phyloP scores from a whole-genome alignment of 2,888 invertebrate genomes.

The Crossocerus cetratus region DNA sequence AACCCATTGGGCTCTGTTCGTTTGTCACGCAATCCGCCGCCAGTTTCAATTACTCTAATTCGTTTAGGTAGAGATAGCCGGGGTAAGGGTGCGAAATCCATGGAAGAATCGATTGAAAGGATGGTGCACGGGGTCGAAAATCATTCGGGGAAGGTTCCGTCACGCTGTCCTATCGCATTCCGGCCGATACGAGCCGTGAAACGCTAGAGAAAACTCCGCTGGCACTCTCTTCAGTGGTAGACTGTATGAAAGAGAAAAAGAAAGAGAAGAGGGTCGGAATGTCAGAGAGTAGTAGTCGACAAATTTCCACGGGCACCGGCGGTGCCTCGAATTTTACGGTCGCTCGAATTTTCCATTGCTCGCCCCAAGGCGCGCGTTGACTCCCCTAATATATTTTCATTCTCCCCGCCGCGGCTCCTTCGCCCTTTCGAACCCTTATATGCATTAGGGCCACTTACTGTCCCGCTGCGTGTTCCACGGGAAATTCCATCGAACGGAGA shows the following conservation, averaged over 20 bases:
- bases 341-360: background rate
- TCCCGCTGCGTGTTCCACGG: too few species aligned
- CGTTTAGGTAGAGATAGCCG: too few species aligned
- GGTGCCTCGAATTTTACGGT: background rate
- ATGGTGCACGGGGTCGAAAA: too few species aligned
- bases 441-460: too few species aligned
- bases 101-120: too few species aligned
- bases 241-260: background rate
- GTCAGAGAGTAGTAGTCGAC: constrained; percentile 15
- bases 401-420: background rate
- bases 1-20: too few species aligned
- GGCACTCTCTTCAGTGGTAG: background rate
- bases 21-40: too few species aligned
- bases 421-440: background rate
- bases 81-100: too few species aligned
- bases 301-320: constrained; percentile 18
- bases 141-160: too few species aligned
- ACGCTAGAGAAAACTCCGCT: background rate
- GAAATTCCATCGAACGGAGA: too few species aligned
- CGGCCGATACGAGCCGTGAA: background rate
- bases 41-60: too few species aligned
- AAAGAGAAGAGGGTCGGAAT: constrained; percentile 2
- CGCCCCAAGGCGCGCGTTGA: background rate
- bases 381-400: constrained; percentile 1
- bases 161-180: background rate